Percentiles rank a stretch among this genome's conserved stretches.
Conservation (phyloP, 2,888 invertebrate species). For the Clostera curtula region DNA sequence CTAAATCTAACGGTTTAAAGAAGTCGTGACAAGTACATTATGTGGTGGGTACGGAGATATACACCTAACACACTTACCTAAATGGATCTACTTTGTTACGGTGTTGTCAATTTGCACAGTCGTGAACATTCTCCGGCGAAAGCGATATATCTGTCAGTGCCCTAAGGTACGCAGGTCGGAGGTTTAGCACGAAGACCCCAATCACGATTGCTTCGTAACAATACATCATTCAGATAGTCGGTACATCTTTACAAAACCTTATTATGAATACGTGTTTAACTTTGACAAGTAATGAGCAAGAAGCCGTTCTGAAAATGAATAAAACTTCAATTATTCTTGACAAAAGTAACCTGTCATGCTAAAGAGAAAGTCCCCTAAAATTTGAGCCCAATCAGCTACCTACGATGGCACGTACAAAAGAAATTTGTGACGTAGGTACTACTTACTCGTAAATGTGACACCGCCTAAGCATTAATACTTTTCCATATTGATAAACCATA, state of each 20-base stretch:
- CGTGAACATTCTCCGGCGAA: conserved; percentile 13
- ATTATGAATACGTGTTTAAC: too few species aligned
- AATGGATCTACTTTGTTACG: conserved; percentile 14
- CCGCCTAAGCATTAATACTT: conserved; percentile 16
- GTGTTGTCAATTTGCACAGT: conserved; percentile 10
- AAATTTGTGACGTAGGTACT: conserved; percentile 34
- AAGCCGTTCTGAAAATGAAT: too few species aligned
- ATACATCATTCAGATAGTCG: too few species aligned
- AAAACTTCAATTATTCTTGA: too few species aligned
- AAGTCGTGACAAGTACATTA: conserved; percentile 23
- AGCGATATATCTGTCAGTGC: conserved; percentile 3
- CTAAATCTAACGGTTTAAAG: conserved; percentile 45
- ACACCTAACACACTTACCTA: conserved; percentile 29
- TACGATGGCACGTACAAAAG: conserved; percentile 49
- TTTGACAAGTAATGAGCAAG: too few species aligned
- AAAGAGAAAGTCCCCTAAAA: conserved; percentile 43
- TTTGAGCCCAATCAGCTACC: conserved; percentile 32
- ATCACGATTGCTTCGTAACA: too few species aligned
- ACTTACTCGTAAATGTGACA: conserved; percentile 26
- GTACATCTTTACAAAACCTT: too few species aligned
- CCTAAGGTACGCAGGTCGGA: background rate
- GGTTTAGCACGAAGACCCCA: too few species aligned
- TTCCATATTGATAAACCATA: too few species aligned
- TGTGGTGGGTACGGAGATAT: conserved; percentile 15
- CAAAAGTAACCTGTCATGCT: conserved; percentile 12